phyloP scores from a whole-genome alignment of 2,797 vertebrate genomes.

The Darevskia nairensis region DNA sequence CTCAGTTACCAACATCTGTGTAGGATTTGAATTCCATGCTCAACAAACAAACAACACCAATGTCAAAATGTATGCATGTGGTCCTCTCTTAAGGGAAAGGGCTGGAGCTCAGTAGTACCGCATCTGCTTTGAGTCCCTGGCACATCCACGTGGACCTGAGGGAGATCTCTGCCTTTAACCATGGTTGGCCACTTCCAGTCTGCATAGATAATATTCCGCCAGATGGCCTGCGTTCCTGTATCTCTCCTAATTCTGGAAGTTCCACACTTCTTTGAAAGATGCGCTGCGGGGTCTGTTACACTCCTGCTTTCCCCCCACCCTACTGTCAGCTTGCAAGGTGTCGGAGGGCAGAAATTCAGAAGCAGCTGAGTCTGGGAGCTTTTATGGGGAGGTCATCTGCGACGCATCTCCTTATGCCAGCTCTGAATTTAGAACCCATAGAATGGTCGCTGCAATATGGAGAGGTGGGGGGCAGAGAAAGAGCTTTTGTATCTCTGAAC shows the following conservation, averaged over 20 bases:
- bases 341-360: conserved; percentile 65
- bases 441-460: conserved; percentile 64
- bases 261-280: conserved; percentile 55
- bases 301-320: conserved; percentile 13
- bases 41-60: not conserved
- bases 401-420: conserved; percentile 60
- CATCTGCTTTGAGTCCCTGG: too few relatives aligned
- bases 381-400: conserved; percentile 67
- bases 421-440: conserved; percentile 59
- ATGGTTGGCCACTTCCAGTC: too few relatives aligned
- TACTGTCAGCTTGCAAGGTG: conserved; percentile 61
- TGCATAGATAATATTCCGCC: too few relatives aligned
- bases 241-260: conserved; percentile 66
- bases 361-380: conserved; percentile 4
- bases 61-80: not conserved
- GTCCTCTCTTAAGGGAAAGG: not conserved
- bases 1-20: not conserved
- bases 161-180: too few relatives aligned
- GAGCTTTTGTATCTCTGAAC: conserved; percentile 62
- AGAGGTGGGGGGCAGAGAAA: not conserved
- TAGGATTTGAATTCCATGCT: not conserved
- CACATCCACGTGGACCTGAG: too few relatives aligned
- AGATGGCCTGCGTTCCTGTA: not conserved
- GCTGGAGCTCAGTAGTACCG: too few relatives aligned
- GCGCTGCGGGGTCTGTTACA: conserved; percentile 35